Conservation (phyloP, 2,888 invertebrate species). For the Caenorhabditis sp. region DNA sequence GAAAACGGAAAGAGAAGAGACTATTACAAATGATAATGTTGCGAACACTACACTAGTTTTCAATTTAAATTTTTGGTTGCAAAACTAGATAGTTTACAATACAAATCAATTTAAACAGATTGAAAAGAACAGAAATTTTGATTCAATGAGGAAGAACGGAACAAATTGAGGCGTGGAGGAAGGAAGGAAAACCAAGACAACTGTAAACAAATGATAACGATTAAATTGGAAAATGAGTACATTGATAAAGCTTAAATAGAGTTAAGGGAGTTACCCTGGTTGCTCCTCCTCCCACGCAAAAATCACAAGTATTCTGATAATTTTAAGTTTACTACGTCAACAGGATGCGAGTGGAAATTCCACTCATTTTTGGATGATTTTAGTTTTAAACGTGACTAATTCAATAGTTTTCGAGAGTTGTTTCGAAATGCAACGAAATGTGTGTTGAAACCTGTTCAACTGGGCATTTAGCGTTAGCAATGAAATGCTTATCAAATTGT, state of each 20-base stretch:
- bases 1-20: not conserved
- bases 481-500: too few species aligned
- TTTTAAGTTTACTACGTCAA: not conserved
- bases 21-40: constrained; percentile 35
- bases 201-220: constrained; percentile 24
- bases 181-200: not conserved
- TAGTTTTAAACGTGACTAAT: not conserved
- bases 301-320: not conserved
- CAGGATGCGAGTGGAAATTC: constrained; percentile 1
- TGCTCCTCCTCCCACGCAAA: not conserved
- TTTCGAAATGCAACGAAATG: too few species aligned
- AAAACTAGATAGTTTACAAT: too few species aligned
- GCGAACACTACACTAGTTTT: constrained; percentile 1
- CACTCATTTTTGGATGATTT: not conserved
- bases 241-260: not conserved
- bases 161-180: too few species aligned
- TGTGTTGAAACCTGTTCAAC: too few species aligned
- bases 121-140: constrained; percentile 13
- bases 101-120: too few species aligned
- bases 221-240: not conserved
- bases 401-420: too few species aligned
- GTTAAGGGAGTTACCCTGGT: not conserved
- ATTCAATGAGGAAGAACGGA: not conserved
- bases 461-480: not conserved
- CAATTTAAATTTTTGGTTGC: too few species aligned